Percentiles rank a stretch among this genome's conserved stretches.
These are phyloP conservation scores for Cerceris rybyensis DNA, from an alignment of 2,888 invertebrate species.

Conservation along the genomic window DNA sequence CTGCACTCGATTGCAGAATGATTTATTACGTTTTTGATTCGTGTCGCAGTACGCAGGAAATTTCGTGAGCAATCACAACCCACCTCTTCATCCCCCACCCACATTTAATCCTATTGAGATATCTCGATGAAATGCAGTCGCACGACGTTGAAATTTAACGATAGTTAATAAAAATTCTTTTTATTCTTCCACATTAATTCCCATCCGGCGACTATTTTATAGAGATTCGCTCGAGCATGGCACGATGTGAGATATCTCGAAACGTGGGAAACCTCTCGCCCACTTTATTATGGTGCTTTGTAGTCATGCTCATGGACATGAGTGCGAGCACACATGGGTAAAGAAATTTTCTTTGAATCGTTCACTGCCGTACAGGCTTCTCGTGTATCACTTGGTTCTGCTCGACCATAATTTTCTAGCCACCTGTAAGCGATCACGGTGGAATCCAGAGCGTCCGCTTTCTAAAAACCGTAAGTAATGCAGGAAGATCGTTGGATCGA, in stretches of 20 bases:
- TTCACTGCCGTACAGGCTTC: background rate
- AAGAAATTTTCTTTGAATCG: constrained; percentile 55
- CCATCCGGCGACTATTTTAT: constrained; percentile 33
- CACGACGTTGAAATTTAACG: constrained; percentile 28
- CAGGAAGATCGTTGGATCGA: constrained; percentile 62
- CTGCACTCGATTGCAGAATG: no score
- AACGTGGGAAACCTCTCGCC: constrained; percentile 61
- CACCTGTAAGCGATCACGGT: constrained; percentile 61
- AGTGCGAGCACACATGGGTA: background rate
- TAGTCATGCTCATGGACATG: constrained; percentile 43
- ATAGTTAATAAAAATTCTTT: constrained; percentile 32
- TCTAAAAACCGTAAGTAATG: constrained; percentile 66
- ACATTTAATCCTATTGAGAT: background rate
- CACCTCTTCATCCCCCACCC: no score
- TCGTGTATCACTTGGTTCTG: constrained; percentile 44
- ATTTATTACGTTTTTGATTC: no score
- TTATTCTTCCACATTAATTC: constrained; percentile 49
- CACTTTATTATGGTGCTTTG: constrained; percentile 54
- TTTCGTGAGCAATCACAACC: no score
- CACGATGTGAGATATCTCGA: constrained; percentile 41
- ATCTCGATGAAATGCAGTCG: constrained; percentile 1
- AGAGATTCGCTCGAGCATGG: constrained; percentile 15
- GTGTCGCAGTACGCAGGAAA: no score
- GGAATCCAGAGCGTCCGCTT: constrained; percentile 69
- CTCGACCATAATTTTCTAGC: constrained; percentile 58